These are phyloP conservation scores for Mesembrinibis cayennensis DNA, from an alignment of 2,113 vertebrate genomes.

Conservation along the genomic window DNA sequence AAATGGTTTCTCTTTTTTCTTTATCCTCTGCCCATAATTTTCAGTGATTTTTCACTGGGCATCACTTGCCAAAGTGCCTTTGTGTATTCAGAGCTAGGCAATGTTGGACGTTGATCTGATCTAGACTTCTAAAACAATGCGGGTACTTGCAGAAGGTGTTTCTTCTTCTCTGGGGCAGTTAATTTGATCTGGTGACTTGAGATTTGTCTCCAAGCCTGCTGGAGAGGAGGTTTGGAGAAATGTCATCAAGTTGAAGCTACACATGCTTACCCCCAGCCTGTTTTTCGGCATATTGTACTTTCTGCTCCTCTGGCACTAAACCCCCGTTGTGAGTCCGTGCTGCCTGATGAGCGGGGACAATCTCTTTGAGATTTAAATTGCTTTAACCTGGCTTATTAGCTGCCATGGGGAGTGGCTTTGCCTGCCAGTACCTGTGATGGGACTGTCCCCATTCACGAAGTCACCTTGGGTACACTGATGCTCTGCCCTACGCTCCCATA, in stretches of 20 bases:
- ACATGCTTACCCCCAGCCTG: neutral
- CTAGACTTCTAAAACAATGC: neutral
- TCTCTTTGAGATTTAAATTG: neutral
- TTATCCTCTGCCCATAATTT: constrained; percentile 19
- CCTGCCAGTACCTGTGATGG: neutral
- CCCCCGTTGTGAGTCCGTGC: accelerated
- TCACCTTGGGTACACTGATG: neutral
- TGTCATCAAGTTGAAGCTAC: neutral
- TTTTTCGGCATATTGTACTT: neutral
- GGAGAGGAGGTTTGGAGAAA: neutral
- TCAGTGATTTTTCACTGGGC: neutral
- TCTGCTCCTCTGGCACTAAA: neutral
- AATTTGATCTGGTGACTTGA: neutral
- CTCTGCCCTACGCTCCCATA: neutral
- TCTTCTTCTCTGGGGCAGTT: neutral
- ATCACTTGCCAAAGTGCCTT: neutral
- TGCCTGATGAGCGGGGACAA: neutral
- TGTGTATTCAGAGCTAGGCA: neutral
- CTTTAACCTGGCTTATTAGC: neutral
- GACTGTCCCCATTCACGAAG: neutral
- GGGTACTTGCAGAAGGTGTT: neutral
- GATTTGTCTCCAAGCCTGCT: neutral
- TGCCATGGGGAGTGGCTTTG: neutral
- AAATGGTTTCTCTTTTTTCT: constrained; percentile 7
- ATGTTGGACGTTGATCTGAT: neutral